A percentile compares a stretch with the other conserved stretches of the same genome.
phyloP scores from a whole-genome alignment of 2,888 invertebrate species.

The Candidula unifasciata region DNA sequence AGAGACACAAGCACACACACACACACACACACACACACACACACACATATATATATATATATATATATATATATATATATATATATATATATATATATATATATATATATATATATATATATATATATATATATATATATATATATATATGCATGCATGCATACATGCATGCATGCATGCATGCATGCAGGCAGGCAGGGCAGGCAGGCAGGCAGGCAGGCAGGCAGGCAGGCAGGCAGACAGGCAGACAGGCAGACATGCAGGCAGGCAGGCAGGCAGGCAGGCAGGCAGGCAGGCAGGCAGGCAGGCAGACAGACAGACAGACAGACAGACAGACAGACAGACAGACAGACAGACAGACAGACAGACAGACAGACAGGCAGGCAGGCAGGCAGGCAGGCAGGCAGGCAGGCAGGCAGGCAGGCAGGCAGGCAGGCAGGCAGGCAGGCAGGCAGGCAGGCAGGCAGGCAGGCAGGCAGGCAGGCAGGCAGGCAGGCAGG shows the following conservation, averaged over 20 bases:
- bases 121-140: too few relatives aligned
- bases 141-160: too few relatives aligned
- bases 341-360: conserved; percentile 20
- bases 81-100: too few relatives aligned
- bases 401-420: conserved; percentile 19
- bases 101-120: too few relatives aligned
- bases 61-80: too few relatives aligned
- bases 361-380: conserved; percentile 9
- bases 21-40: too few relatives aligned
- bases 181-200: neutral
- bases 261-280: neutral
- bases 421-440: conserved; percentile 18
- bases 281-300: conserved; percentile 4
- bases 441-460: conserved; percentile 13
- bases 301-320: neutral
- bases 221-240: conserved; percentile 22
- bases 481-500: conserved; percentile 4
- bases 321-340: conserved; percentile 18
- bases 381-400: conserved; percentile 20
- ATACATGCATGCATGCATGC: too few relatives aligned
- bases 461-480: conserved; percentile 13
- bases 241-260: conserved; percentile 14
- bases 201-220: conserved; percentile 1
- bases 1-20: too few relatives aligned
- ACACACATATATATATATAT: too few relatives aligned